Conservation (phyloP, 1,140 invertebrate species). For the Bombus superbus region DNA sequence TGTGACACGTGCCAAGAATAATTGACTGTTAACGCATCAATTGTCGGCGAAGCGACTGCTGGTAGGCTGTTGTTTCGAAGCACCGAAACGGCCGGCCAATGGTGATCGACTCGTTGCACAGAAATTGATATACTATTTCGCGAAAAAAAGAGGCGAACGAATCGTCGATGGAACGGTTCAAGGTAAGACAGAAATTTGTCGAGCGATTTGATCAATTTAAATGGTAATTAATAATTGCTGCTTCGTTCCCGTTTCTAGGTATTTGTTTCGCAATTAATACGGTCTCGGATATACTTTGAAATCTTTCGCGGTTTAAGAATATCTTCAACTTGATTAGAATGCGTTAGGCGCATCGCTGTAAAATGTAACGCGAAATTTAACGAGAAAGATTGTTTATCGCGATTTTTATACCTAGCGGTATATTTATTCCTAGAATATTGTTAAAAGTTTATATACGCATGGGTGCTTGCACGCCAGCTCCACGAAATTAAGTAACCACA, state of each 20-base stretch:
- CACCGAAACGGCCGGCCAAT: background rate
- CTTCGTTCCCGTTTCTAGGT: too few species aligned
- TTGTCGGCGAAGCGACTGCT: constrained; percentile 27
- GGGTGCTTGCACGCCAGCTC: background rate
- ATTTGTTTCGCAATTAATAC: too few species aligned
- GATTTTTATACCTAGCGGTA: too few species aligned
- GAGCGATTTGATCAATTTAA: background rate
- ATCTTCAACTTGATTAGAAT: too few species aligned
- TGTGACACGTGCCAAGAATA: constrained; percentile 45
- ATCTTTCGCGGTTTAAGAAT: too few species aligned
- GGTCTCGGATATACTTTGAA: too few species aligned
- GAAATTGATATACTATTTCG: constrained; percentile 5
- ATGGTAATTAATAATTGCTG: background rate
- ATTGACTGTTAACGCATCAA: constrained; percentile 51
- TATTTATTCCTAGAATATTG: background rate
- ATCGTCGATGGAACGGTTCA: background rate
- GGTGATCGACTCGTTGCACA: constrained; percentile 24
- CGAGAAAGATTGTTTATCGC: background rate
- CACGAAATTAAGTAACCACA: background rate
- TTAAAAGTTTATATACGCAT: background rate
- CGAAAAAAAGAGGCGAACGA: background rate
- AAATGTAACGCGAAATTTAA: background rate
- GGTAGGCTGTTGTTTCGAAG: constrained; percentile 18
- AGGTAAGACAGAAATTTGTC: background rate
- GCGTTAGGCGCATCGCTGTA: too few species aligned